These are phyloP conservation scores for Pterostichus madidus DNA, from an alignment of 2,888 invertebrate genomes.

Conservation along the genomic window DNA sequence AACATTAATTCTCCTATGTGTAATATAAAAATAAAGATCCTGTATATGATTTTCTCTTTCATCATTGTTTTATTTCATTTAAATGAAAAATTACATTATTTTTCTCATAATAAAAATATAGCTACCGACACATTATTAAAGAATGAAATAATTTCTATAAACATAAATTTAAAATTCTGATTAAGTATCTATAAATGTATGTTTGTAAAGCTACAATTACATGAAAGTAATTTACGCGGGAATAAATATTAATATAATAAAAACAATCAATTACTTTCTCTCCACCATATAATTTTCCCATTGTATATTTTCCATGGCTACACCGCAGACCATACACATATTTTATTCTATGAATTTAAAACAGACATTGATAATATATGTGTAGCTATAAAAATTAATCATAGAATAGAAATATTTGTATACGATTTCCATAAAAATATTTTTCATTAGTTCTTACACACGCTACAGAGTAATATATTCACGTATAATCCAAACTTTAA, in stretches of 20 bases:
- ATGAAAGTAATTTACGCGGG: slow-evolving; percentile 14
- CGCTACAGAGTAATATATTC: slow-evolving; percentile 5
- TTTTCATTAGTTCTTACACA: slow-evolving; percentile 6
- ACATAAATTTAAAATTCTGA: too few relatives aligned
- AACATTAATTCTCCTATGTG: too few relatives aligned
- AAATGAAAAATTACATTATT: too few relatives aligned
- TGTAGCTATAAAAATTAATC: slow-evolving; percentile 33
- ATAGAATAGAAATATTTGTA: slow-evolving; percentile 41
- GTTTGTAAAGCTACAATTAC: too few relatives aligned
- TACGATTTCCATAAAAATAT: slow-evolving; percentile 8
- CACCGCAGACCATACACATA: neutral
- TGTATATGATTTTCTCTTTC: too few relatives aligned
- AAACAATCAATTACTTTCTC: slow-evolving; percentile 41
- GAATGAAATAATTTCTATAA: too few relatives aligned
- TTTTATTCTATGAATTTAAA: slow-evolving; percentile 42
- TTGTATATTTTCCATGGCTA: slow-evolving; percentile 29
- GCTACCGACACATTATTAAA: too few relatives aligned
- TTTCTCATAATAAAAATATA: too few relatives aligned
- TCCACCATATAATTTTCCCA: slow-evolving; percentile 15
- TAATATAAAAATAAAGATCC: too few relatives aligned
- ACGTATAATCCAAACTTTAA: neutral
- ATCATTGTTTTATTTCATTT: too few relatives aligned
- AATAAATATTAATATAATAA: slow-evolving; percentile 36
- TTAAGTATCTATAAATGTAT: too few relatives aligned
- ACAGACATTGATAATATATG: slow-evolving; percentile 38